These are phyloP conservation scores for Hippotragus niger DNA, from an alignment of 2,113 vertebrate species.

Conservation along the genomic window DNA sequence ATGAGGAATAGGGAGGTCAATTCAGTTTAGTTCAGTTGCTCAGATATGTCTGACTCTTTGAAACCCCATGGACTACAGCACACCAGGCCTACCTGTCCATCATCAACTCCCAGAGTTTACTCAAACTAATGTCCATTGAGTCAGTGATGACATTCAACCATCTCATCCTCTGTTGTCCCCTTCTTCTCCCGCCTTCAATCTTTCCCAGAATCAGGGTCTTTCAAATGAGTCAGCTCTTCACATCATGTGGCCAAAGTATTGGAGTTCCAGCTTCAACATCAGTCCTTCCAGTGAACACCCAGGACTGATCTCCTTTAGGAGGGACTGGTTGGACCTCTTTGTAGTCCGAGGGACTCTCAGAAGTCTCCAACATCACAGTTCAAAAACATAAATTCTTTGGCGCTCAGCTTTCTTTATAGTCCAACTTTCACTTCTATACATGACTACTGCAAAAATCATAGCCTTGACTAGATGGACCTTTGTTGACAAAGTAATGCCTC, in stretches of 20 bases:
- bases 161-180: neutral
- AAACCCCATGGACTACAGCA: neutral
- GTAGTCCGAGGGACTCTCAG: neutral
- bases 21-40: neutral
- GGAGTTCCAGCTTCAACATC: neutral
- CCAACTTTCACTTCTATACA: neutral
- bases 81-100: neutral
- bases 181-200: neutral
- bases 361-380: neutral
- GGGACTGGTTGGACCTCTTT: neutral
- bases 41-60: neutral
- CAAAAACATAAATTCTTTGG: neutral
- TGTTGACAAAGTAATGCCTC: neutral
- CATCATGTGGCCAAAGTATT: neutral
- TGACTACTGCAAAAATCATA: neutral
- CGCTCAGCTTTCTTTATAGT: neutral
- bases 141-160: neutral
- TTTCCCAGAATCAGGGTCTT: neutral
- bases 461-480: neutral
- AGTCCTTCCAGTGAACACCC: neutral
- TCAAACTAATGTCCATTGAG: neutral
- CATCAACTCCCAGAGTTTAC: neutral
- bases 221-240: neutral
- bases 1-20: neutral
- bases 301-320: neutral